A percentile compares a stretch with the other conserved stretches of the same genome.
Conservation (phyloP, 2,113 vertebrate genomes). For the Chaenogobius annularis region DNA sequence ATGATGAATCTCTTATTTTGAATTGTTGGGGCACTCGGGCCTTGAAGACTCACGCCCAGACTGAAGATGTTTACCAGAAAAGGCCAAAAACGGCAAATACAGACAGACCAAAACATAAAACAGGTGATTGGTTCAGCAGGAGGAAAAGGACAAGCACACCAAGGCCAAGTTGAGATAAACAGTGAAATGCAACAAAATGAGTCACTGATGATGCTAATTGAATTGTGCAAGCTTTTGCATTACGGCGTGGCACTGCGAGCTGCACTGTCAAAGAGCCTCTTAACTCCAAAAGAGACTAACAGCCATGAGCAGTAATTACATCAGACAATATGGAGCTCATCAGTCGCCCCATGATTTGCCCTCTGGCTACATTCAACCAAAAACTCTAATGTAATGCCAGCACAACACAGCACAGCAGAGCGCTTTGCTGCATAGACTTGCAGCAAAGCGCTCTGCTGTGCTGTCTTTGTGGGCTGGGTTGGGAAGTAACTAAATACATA, state of each 20-base stretch:
- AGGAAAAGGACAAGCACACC: background rate
- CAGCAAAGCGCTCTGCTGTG: too few species aligned
- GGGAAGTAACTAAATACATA: too few species aligned
- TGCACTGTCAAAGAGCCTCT: conserved; percentile 9
- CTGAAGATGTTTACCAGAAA: too few species aligned
- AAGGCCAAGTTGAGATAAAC: background rate
- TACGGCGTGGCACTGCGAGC: background rate
- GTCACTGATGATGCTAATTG: background rate
- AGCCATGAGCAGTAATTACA: conserved; percentile 26
- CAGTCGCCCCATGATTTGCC: conserved; percentile 20
- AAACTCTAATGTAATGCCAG: conserved; percentile 18
- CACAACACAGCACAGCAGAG: background rate
- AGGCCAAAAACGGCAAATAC: too few species aligned
- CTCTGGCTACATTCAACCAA: conserved; percentile 33
- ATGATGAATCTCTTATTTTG: too few species aligned
- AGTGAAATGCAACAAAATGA: conserved; percentile 1
- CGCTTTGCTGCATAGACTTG: too few species aligned
- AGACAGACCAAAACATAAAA: background rate
- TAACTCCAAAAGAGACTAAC: conserved; percentile 1
- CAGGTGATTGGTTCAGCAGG: background rate
- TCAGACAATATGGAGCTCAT: conserved; percentile 23
- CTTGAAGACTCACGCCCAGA: too few species aligned
- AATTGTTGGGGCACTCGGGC: too few species aligned
- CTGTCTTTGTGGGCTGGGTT: background rate
- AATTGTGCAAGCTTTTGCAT: background rate